phyloP scores from a whole-genome alignment of 2,888 invertebrate genomes.

The Sussaba pulchella region DNA sequence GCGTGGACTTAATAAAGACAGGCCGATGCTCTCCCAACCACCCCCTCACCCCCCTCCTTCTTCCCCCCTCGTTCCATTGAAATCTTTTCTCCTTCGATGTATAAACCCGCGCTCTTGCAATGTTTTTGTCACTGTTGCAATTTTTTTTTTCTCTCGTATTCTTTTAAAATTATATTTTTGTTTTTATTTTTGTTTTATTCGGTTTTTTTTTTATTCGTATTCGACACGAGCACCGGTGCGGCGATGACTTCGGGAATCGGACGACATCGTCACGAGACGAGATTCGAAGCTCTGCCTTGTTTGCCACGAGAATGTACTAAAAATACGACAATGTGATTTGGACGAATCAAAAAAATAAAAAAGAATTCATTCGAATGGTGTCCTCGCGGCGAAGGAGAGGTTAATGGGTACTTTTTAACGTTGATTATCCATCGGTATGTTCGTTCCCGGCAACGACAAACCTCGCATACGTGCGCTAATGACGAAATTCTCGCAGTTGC shows the following conservation, averaged over 20 bases:
- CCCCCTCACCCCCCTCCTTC: slow-evolving; percentile 17
- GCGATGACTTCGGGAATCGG: slow-evolving; percentile 24
- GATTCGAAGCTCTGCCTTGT: slow-evolving; percentile 1
- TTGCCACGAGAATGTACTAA: slow-evolving; percentile 29
- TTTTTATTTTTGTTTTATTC: too few species aligned
- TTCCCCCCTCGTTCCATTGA: slow-evolving; percentile 49
- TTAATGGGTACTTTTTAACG: slow-evolving; percentile 5
- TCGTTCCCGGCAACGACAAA: not conserved
- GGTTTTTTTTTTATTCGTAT: slow-evolving; percentile 15
- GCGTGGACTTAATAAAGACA: slow-evolving; percentile 45
- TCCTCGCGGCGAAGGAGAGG: not conserved
- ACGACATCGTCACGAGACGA: not conserved
- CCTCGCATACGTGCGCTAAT: not conserved
- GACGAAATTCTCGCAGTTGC: not conserved
- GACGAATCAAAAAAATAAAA: slow-evolving; percentile 24
- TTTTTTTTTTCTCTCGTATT: too few species aligned
- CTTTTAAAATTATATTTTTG: too few species aligned
- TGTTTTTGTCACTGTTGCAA: too few species aligned
- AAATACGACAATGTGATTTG: slow-evolving; percentile 35
- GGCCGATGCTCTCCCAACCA: slow-evolving; percentile 34
- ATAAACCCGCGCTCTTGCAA: slow-evolving; percentile 12
- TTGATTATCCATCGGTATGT: not conserved
- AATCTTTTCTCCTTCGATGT: slow-evolving; percentile 27
- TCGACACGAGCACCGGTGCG: slow-evolving; percentile 17
- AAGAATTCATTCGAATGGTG: not conserved